Evolutionary conservation across 2,113 vertebrate species (phyloP).

Genomic region (Piliocolobus tephrosceles): DNA sequence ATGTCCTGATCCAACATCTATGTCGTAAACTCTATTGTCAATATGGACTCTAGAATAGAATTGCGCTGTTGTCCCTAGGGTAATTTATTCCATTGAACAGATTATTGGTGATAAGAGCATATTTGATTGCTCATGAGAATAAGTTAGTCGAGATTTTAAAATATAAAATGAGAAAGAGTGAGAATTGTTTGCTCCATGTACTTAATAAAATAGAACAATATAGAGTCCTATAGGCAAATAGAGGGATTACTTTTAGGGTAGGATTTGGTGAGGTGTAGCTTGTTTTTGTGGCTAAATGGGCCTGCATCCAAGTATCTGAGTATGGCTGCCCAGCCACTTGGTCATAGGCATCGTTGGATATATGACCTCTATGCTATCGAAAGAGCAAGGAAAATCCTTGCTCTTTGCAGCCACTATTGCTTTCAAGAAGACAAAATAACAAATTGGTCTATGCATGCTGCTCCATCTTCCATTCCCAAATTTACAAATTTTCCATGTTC

Average conservation of each 20-base stretch:
- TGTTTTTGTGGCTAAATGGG: neutral
- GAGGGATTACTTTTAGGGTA: neutral
- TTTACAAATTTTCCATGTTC: neutral
- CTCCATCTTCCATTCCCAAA: neutral
- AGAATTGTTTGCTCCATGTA: neutral
- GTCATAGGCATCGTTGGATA: neutral
- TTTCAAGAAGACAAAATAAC: neutral
- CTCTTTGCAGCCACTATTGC: neutral
- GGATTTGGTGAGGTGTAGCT: neutral
- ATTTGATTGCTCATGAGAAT: neutral
- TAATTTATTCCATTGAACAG: no score
- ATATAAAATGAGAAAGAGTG: neutral
- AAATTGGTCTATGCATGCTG: accelerated
- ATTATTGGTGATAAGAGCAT: neutral
- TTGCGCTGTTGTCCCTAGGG: no score
- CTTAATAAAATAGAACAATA: neutral
- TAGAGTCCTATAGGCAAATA: neutral
- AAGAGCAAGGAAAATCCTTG: neutral
- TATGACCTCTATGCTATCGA: neutral
- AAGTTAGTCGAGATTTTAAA: neutral
- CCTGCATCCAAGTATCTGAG: neutral
- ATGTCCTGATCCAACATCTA: no score
- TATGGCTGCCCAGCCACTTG: neutral
- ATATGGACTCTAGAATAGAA: no score
- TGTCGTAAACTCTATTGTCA: no score